Conservation (phyloP, 2,797 vertebrate species). For the Sebastes oblongus region DNA sequence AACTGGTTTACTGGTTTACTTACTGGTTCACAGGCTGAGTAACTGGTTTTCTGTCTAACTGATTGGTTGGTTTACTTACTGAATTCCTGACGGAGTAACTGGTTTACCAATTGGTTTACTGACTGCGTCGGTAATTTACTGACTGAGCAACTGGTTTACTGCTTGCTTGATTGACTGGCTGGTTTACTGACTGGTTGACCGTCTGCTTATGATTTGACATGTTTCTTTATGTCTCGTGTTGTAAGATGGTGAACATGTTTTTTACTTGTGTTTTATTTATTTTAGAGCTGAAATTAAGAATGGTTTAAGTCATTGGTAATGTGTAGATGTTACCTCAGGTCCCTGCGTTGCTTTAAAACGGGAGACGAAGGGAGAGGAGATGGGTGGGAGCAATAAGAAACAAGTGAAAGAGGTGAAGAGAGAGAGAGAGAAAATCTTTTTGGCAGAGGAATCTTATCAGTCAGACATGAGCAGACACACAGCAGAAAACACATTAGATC, state of each 20-base stretch:
- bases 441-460: conserved; percentile 25
- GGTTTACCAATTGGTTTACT: too few species aligned
- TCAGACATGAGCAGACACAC: conserved; percentile 48
- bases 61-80: not conserved
- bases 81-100: too few species aligned
- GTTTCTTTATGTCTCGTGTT: not conserved
- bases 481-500: conserved; percentile 12
- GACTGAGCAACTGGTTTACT: not conserved
- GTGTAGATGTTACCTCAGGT: not conserved
- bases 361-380: not conserved
- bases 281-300: not conserved
- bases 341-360: not conserved
- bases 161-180: not conserved
- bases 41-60: not conserved
- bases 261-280: not conserved
- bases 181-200: not conserved
- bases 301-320: not conserved
- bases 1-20: not conserved
- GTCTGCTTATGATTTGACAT: not conserved
- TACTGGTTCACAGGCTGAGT: not conserved
- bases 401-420: not conserved
- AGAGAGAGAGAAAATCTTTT: not conserved
- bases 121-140: too few species aligned
- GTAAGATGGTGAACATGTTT: not conserved
- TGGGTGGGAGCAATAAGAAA: not conserved